Percentiles rank a stretch among this genome's conserved stretches.
Evolutionary conservation across 1,140 invertebrate genomes (phyloP).

Genomic region (Charaxes varanes): DNA sequence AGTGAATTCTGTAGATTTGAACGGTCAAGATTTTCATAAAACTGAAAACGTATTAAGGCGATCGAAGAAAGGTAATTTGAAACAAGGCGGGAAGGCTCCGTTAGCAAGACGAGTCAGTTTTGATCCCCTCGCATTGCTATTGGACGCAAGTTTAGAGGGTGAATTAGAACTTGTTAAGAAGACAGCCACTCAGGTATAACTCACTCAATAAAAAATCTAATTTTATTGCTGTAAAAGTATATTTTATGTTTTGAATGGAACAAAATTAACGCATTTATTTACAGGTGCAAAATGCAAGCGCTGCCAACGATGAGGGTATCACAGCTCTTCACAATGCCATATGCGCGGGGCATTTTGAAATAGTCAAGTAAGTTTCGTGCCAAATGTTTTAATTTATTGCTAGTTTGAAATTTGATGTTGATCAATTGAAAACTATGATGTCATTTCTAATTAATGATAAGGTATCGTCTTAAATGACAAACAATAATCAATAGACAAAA

Average conservation of each 20-base stretch:
- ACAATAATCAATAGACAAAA: too few species aligned
- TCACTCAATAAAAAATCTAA: conserved; percentile 5
- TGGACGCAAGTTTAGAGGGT: conserved; percentile 98
- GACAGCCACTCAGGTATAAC: conserved; percentile 92
- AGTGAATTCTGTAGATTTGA: conserved; percentile 69
- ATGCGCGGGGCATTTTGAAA: conserved; percentile 98
- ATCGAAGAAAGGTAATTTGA: conserved; percentile 85
- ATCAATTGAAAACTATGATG: too few species aligned
- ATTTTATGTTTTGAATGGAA: too few species aligned
- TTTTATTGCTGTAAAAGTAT: neutral
- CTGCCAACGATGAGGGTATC: conserved; percentile 98
- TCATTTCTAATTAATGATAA: too few species aligned
- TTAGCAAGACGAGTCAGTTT: conserved; percentile 93
- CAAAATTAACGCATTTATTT: too few species aligned
- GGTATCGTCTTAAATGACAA: too few species aligned
- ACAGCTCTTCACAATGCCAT: conserved; percentile 99
- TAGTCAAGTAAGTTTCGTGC: conserved; percentile 86
- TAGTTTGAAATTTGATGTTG: too few species aligned
- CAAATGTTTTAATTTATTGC: too few species aligned
- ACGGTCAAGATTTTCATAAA: conserved; percentile 71
- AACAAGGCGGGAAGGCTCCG: conserved; percentile 81
- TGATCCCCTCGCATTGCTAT: conserved; percentile 94
- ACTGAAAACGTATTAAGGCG: conserved; percentile 77
- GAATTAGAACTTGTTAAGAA: conserved; percentile 97
- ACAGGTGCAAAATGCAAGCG: conserved; percentile 94